Conservation (phyloP, 1,140 invertebrate species). For the Macrobrachium rosenbergii region DNA sequence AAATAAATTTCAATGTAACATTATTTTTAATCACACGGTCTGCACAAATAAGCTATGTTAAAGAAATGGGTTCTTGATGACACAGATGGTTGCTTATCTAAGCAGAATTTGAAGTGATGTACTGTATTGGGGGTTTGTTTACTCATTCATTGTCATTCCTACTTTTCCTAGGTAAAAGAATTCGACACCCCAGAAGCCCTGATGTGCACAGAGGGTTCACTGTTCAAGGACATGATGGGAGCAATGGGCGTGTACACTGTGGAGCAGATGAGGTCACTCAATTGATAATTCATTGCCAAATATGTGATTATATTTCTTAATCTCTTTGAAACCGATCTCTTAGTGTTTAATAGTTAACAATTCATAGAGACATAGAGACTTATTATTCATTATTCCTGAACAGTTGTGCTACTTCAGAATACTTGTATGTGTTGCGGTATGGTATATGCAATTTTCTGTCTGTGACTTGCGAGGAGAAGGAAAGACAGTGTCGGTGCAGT, state of each 20-base stretch:
- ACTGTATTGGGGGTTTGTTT: neutral
- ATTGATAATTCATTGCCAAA: conserved; percentile 23
- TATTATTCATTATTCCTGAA: too few species aligned
- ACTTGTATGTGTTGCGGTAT: too few species aligned
- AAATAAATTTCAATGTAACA: neutral
- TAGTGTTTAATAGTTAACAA: too few species aligned
- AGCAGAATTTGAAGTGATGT: neutral
- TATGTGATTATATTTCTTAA: neutral
- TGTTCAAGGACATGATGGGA: conserved; percentile 60
- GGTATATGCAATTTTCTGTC: too few species aligned
- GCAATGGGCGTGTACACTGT: conserved; percentile 53
- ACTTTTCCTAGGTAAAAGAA: conserved; percentile 26
- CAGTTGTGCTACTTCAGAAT: too few species aligned
- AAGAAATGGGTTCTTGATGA: too few species aligned
- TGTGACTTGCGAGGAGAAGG: too few species aligned
- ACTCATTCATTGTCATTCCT: neutral
- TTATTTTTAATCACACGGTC: neutral
- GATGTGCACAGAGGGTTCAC: conserved; percentile 45
- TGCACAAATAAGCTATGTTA: too few species aligned
- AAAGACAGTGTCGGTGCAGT: too few species aligned
- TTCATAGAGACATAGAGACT: too few species aligned
- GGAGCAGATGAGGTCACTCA: conserved; percentile 47
- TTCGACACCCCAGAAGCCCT: conserved; percentile 48
- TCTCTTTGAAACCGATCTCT: too few species aligned
- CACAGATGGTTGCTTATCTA: neutral